These are phyloP conservation scores for Caenorhabditis sulstoni DNA, from an alignment of 2,888 invertebrate genomes.

Conservation along the genomic window DNA sequence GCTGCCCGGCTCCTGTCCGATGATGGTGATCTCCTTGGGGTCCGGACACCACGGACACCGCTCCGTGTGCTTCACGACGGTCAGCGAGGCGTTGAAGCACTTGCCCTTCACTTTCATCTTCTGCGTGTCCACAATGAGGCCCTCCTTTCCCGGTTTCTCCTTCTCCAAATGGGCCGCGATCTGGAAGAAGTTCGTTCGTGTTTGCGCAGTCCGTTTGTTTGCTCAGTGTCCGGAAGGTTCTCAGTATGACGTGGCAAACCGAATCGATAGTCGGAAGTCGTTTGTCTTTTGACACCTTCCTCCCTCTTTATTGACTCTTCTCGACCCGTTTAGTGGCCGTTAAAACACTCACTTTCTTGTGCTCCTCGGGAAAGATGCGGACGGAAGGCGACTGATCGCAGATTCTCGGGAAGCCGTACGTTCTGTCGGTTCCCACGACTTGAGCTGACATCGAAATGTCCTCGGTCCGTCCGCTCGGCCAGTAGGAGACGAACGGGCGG, in stretches of 20 bases:
- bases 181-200: slow-evolving; percentile 63
- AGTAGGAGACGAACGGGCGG: slow-evolving; percentile 73
- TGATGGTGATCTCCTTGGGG: slow-evolving; percentile 73
- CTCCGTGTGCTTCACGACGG: slow-evolving; percentile 73
- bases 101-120: slow-evolving; percentile 69
- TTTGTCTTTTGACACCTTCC: not conserved
- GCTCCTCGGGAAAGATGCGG: slow-evolving; percentile 68
- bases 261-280: slow-evolving; percentile 12
- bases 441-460: slow-evolving; percentile 69
- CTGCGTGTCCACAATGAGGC: slow-evolving; percentile 58
- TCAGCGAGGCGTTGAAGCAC: slow-evolving; percentile 78
- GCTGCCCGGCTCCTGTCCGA: slow-evolving; percentile 67
- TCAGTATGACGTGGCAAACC: slow-evolving; percentile 30
- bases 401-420: slow-evolving; percentile 76
- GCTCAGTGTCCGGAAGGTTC: slow-evolving; percentile 27
- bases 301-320: not conserved
- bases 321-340: slow-evolving; percentile 4
- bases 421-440: slow-evolving; percentile 75
- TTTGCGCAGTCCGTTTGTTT: not conserved
- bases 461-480: slow-evolving; percentile 62
- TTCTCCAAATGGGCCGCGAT: slow-evolving; percentile 41
- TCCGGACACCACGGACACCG: slow-evolving; percentile 79
- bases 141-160: slow-evolving; percentile 57
- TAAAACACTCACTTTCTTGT: slow-evolving; percentile 38
- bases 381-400: slow-evolving; percentile 74